Base-by-base conservation (phyloP, 2,797 vertebrate species). In the Macropodus opercularis region DNA sequence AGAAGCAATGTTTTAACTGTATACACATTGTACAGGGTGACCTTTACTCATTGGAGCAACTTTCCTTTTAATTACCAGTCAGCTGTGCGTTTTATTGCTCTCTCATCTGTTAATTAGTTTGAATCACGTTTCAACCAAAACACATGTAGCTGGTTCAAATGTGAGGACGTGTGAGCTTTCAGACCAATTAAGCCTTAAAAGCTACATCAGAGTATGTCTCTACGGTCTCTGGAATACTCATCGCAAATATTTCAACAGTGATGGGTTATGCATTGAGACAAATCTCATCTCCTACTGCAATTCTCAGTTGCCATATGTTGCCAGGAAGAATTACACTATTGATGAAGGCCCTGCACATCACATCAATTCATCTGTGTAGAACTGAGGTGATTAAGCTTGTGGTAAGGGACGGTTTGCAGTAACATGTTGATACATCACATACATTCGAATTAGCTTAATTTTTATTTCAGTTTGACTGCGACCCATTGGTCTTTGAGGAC, bases 241-340 rank as follows among this genome's bases (percentile, higher is more conserved):
- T 22, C 7, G 29, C 4, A 42, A 24, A 47, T 19, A 11, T 39
- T 47, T 43, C 8, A 27, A 34, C n/a, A 38, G 32, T 31, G n/a
- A 51, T 32, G 38, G 50, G 15, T 51, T 42, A 31, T 38, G 23
- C 49, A 62, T 66, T 19, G 49, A 55, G 18, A 41, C 15, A 46
- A 38, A 56, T 39, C 41, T 36, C 6, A 56, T 14, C 10, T 1
- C 19, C 12, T n/a, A n/a, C n/a, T n/a, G n/a, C 4, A 13, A 31
- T 38, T 48, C 50, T 32, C 23, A 31, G 2, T 10, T 34, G 50
- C 27, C 49, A 13, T n/a, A 32, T 13, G 13, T 11, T 46, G 9
- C 32, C 39, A 27, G 14, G 31, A 44, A 13, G 8, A 12, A 57
- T 1, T 47, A 11, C 8, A 60, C 23, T 2, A 11, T 11, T 41